Base-by-base conservation (phyloP, 2,888 invertebrate species). In the Mycogona germanica region DNA sequence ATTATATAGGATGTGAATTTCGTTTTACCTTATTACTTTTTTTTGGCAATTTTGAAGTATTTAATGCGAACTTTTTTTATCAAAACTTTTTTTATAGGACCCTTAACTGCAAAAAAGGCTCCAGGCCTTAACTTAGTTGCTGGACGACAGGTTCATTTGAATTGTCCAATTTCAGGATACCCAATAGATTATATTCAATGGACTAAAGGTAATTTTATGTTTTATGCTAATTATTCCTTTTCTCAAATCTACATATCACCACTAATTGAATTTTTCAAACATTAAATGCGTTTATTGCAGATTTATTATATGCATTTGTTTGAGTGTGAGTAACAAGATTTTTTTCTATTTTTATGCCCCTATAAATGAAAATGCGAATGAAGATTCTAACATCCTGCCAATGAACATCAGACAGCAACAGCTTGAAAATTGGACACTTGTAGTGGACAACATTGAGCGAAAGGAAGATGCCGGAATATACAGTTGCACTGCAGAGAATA, bases 151-250 rank as follows among this genome's bases (percentile, higher is more conserved):
- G 40, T 26, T 29, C n/a, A 38, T 7, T n/a, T 50, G 38, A 23
- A 17, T 12, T 87, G 87, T 70, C 85, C 85, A 19, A 86, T 85
- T 26, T 83, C 84, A 21, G 87, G 87, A 25, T 85, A 82, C 70
- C 86, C 87, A 25, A 81, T 86, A 59, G 81, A 82, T 63, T 79
- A 81, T 64, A 81, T 86, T 64, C 80, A 80, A 57, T 87, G 87
- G 87, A 83, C 82, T 66, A 77, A 82, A 63, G 78, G 76, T 75
- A 62, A 63, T 26, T 46, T 12, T 25, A 28, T 46, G 7, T 17
- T 17, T 19, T 12, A 25, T 14, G 23, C 26, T 26, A 46, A 21
- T 3, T 30, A 4, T 47, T 30, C 29, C 3, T 3, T 3, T n/a
- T 19, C 12, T 29, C 30, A 44, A 4, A 44, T n/a, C n/a, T n/a